A percentile compares a stretch with the other conserved stretches of the same genome.
Evolutionary conservation across 2,797 vertebrate species (phyloP).

Genomic region (Darevskia nairensis): DNA sequence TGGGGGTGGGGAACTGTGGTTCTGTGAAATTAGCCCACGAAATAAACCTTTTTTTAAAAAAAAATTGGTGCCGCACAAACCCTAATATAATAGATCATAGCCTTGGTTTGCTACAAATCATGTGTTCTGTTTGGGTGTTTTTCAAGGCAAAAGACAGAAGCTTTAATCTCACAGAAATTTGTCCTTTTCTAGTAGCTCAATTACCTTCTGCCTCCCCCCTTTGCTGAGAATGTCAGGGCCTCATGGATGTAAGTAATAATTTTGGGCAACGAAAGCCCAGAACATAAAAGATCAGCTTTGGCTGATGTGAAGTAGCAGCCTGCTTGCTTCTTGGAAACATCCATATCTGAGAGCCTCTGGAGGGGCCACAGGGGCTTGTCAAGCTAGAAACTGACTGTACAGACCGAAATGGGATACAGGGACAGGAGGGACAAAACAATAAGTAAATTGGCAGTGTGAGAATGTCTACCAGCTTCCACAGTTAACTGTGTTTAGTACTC

Average conservation of each 20-base stretch:
- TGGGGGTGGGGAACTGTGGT: no score
- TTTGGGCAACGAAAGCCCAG: slow-evolving; percentile 50
- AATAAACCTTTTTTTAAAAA: background rate
- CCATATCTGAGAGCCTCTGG: slow-evolving; percentile 13
- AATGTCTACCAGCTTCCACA: slow-evolving; percentile 40
- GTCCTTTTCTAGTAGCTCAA: background rate
- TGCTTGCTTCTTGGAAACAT: slow-evolving; percentile 41
- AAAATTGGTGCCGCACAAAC: no score
- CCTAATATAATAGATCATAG: background rate
- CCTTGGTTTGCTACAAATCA: background rate
- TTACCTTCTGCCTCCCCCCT: background rate
- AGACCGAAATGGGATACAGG: background rate
- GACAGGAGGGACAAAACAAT: background rate
- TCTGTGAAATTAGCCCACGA: background rate
- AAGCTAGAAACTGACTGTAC: background rate
- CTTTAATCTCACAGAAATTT: slow-evolving; percentile 16
- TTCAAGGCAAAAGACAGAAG: background rate
- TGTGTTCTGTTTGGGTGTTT: background rate
- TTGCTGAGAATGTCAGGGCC: slow-evolving; percentile 50
- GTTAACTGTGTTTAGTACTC: slow-evolving; percentile 48
- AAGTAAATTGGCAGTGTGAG: slow-evolving; percentile 33
- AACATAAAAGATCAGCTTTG: slow-evolving; percentile 6
- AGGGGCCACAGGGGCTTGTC: slow-evolving; percentile 8
- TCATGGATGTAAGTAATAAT: slow-evolving; percentile 50
- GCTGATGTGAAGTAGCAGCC: slow-evolving; percentile 8